A percentile compares a stretch with the other conserved stretches of the same genome.
Conservation (phyloP, 2,888 invertebrate species). For the Mellilla xanthometata region DNA sequence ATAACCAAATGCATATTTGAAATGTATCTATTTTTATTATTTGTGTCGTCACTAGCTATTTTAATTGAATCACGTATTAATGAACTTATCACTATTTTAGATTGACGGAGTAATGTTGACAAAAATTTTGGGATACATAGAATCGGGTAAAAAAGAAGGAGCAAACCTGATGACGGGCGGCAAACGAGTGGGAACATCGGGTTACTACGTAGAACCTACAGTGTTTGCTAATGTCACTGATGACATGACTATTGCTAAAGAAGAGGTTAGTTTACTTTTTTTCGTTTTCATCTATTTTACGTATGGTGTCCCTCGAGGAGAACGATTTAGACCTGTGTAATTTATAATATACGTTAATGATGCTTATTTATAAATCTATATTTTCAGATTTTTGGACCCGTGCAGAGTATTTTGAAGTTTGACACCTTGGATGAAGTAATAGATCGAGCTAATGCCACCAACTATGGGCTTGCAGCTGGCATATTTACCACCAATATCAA, state of each 20-base stretch:
- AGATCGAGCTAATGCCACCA: slow-evolving; percentile 90
- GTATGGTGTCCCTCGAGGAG: too few relatives aligned
- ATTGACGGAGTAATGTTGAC: slow-evolving; percentile 86
- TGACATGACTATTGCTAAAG: slow-evolving; percentile 88
- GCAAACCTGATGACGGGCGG: slow-evolving; percentile 91
- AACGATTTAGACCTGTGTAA: too few relatives aligned
- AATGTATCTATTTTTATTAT: too few relatives aligned
- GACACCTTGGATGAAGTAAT: slow-evolving; percentile 90
- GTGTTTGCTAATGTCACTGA: slow-evolving; percentile 89
- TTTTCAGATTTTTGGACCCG: slow-evolving; percentile 93
- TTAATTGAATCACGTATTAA: too few relatives aligned
- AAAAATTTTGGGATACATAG: slow-evolving; percentile 88
- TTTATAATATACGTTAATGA: too few relatives aligned
- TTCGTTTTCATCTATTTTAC: too few relatives aligned
- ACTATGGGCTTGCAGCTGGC: slow-evolving; percentile 92
- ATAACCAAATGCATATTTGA: too few relatives aligned
- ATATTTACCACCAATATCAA: slow-evolving; percentile 91
- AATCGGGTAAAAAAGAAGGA: slow-evolving; percentile 90
- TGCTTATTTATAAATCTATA: too few relatives aligned
- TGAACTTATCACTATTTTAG: neutral
- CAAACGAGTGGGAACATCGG: slow-evolving; percentile 80
- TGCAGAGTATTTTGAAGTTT: slow-evolving; percentile 93
- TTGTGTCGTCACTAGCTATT: too few relatives aligned
- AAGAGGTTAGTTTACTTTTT: slow-evolving; percentile 81
- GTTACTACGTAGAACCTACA: slow-evolving; percentile 90